A percentile compares a stretch with the other conserved stretches of the same genome.
These are phyloP conservation scores for Pseudorasbora parva DNA, from an alignment of 2,113 vertebrate species.

Conservation along the genomic window DNA sequence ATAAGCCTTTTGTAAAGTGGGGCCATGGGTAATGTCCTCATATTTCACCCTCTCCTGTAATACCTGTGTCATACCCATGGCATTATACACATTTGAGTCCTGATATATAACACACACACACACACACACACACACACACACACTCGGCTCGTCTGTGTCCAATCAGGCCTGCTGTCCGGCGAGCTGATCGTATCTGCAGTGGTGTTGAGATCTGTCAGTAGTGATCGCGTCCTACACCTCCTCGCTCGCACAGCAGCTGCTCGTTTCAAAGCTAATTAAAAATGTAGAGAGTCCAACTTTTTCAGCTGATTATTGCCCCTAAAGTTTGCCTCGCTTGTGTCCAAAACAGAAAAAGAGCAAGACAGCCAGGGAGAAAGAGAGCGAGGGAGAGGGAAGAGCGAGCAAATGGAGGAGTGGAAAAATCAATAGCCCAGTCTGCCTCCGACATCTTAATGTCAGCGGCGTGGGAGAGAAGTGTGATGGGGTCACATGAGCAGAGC, in stretches of 20 bases:
- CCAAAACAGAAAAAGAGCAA: slow-evolving; percentile 15
- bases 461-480: slow-evolving; percentile 64
- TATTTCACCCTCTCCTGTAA: too few species aligned
- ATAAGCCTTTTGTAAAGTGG: too few species aligned
- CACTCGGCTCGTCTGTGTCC: slow-evolving; percentile 34
- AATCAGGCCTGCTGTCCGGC: slow-evolving; percentile 47
- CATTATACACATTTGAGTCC: too few species aligned
- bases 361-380: background rate
- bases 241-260: slow-evolving; percentile 50
- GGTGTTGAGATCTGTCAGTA: slow-evolving; percentile 70
- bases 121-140: slow-evolving; percentile 22
- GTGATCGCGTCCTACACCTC: slow-evolving; percentile 66
- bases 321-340: slow-evolving; percentile 49
- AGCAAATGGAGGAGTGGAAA: slow-evolving; percentile 68
- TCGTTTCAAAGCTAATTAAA: slow-evolving; percentile 74
- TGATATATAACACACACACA: slow-evolving; percentile 46
- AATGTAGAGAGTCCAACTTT: slow-evolving; percentile 67
- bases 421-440: slow-evolving; percentile 76
- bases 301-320: slow-evolving; percentile 68
- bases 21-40: too few species aligned
- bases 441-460: slow-evolving; percentile 76
- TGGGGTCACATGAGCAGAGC: background rate
- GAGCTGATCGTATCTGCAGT: background rate
- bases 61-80: too few species aligned
- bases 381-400: slow-evolving; percentile 47